Evolutionary conservation across 2,797 vertebrate species (phyloP), one percentile per base, ranked within the genome.

Genomic region (Hephaestus fuliginosus): DNA sequence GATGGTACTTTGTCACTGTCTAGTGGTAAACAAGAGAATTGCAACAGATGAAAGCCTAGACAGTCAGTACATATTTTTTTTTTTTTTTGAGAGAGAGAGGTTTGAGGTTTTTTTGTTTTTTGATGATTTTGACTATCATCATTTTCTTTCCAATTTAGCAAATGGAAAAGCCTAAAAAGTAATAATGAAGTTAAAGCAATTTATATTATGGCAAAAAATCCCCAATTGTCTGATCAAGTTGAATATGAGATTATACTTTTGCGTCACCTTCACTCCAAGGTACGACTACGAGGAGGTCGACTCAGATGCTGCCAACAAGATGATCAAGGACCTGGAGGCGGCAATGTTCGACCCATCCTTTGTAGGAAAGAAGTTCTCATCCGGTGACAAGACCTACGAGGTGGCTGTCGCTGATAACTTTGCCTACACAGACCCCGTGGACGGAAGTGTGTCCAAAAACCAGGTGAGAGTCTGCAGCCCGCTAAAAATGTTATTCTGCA

Each of bases 241-340:
- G 14, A 30, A 52, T 15, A 9, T 11, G 13, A 36, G 15, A 49
- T 62, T 65, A 28, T 20, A 46, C 61, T 63, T 75, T 62, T 57
- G 5, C 8, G 11, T 60, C 22, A 67, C 49, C 39, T 18, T 58
- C 36, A 33, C 10, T 7, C 52, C 33, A 79, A 99, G 98, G 83
- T 99, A 99, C 0, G 98, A 99, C 89, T 99, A 99, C 0, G 98
- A 99, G 88, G 98, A 99, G 91, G 98, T 99, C 10, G 97, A 98
- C 56, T 97, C 97, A 0, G 98, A 98, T 0, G 95, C 96, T 3
- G 98, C 98, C 46, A 97, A 95, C 91, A 98, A 97, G 85, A 98
- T 99, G 97, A 98, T 99, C 93, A 97, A 97, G 80, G 96, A 97
- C 49, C 92, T 99, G 91, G 96, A 99, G 92, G 65, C 94, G 0